Conservation (phyloP, 2,888 invertebrate genomes). For the Eucriotettix oculatus region DNA sequence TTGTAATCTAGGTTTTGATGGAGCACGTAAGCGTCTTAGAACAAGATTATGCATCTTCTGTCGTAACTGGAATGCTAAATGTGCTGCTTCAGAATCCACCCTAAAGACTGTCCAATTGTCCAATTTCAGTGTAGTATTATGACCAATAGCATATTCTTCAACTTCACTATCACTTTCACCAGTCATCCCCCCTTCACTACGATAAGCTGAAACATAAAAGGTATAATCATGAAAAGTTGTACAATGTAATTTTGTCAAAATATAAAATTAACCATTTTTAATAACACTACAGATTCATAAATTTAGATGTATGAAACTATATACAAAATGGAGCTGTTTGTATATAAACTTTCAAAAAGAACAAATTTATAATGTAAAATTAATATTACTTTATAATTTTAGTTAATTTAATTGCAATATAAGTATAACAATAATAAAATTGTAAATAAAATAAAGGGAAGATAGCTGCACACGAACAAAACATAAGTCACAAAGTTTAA, state of each 20-base stretch:
- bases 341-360: no score
- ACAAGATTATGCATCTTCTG: constrained; percentile 58
- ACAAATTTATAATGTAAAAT: no score
- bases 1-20: constrained; percentile 28
- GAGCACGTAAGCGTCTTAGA: constrained; percentile 25
- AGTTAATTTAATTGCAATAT: no score
- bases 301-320: no score
- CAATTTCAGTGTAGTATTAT: constrained; percentile 36
- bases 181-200: constrained; percentile 6
- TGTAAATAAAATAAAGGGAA: no score
- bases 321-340: no score
- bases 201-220: constrained; percentile 2
- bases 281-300: no score
- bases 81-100: constrained; percentile 47
- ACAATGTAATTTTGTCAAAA: not conserved
- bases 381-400: no score
- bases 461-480: no score
- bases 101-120: constrained; percentile 63
- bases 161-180: constrained; percentile 33
- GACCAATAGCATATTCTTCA: constrained; percentile 30
- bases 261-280: not conserved
- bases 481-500: no score
- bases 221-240: no score
- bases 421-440: no score
- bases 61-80: constrained; percentile 45